Conservation (phyloP, 2,888 invertebrate species). For the Tipula vernalis region DNA sequence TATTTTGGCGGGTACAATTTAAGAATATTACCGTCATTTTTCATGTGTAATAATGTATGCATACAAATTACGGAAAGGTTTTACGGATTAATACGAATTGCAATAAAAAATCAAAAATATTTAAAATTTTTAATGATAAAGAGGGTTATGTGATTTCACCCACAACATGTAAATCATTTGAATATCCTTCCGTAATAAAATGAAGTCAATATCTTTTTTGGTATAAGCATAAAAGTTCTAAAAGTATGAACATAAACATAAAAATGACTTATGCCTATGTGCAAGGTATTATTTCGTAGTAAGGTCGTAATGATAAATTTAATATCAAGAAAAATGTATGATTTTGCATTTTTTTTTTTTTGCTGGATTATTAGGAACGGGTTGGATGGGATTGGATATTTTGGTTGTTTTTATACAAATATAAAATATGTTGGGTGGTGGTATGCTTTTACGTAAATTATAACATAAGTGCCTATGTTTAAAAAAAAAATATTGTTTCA, state of each 20-base stretch:
- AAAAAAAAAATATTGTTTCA: neutral
- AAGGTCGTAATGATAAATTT: neutral
- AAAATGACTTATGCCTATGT: neutral
- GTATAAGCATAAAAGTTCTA: neutral
- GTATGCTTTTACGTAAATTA: neutral
- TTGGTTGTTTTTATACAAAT: too few species aligned
- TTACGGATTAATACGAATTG: neutral
- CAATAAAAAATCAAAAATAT: neutral
- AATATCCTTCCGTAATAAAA: neutral
- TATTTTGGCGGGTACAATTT: neutral
- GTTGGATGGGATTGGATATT: neutral
- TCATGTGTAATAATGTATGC: neutral
- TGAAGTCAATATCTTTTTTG: too few species aligned
- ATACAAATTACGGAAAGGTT: neutral
- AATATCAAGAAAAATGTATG: neutral
- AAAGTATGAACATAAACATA: neutral
- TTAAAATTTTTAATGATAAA: too few species aligned
- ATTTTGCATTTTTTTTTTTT: neutral
- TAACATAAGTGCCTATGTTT: neutral
- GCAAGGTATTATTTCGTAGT: neutral
- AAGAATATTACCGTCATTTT: neutral
- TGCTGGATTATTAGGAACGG: neutral
- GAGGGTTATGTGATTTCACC: neutral
- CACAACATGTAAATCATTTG: neutral
- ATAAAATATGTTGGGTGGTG: too few species aligned